phyloP scores from a whole-genome alignment of 2,797 vertebrate genomes.

The Steatocranus sp. region DNA sequence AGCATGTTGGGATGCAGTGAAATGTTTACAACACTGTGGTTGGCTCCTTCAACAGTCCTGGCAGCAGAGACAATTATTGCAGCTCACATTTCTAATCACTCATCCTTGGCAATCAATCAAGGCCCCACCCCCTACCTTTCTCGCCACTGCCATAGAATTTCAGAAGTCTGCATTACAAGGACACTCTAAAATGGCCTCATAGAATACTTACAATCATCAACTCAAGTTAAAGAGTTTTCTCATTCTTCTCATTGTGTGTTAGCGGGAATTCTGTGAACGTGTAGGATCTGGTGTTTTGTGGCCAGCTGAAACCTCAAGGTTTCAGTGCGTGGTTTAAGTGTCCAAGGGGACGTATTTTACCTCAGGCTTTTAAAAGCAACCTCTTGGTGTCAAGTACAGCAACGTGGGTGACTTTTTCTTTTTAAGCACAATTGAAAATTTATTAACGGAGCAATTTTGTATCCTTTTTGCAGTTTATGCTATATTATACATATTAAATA shows the following conservation, averaged over 20 bases:
- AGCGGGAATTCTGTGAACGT: constrained; percentile 38
- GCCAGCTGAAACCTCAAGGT: constrained; percentile 37
- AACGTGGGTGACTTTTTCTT: not conserved
- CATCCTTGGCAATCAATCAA: constrained; percentile 64
- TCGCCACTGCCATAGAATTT: constrained; percentile 8
- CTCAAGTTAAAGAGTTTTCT: constrained; percentile 47
- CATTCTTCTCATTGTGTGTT: constrained; percentile 42
- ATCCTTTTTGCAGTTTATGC: not conserved
- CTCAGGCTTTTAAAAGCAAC: not conserved
- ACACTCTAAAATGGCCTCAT: constrained; percentile 54
- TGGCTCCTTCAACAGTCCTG: constrained; percentile 29
- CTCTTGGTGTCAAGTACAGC: constrained; percentile 8
- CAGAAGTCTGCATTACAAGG: constrained; percentile 43
- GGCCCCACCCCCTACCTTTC: not conserved
- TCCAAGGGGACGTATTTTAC: constrained; percentile 26
- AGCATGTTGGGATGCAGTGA: constrained; percentile 57
- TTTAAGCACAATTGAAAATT: not conserved
- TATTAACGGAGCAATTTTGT: not conserved
- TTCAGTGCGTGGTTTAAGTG: not conserved
- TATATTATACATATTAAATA: not conserved
- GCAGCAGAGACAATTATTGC: constrained; percentile 45
- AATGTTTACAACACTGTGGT: constrained; percentile 63
- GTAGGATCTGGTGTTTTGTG: constrained; percentile 24
- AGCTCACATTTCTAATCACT: constrained; percentile 51
- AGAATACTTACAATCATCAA: constrained; percentile 48